Base-by-base conservation (phyloP, 2,113 vertebrate genomes). In the Siniperca knerii region DNA sequence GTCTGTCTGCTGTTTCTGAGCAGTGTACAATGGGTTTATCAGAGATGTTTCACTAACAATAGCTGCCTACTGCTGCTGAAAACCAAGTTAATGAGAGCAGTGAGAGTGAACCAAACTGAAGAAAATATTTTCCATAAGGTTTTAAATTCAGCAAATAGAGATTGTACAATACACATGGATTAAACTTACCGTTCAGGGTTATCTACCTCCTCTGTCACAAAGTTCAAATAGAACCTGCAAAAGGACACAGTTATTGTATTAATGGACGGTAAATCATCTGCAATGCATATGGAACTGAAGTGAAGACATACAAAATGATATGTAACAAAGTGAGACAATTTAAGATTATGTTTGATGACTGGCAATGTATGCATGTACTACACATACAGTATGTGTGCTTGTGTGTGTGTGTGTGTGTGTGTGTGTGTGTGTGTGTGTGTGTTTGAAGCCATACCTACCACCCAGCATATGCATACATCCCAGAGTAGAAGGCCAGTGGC, bases 381-480 rank as follows among this genome's bases (percentile, higher is more conserved):
- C 29, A 29, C 29, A 29, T 29, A 29, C 29, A 29, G 29, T 29
- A 29, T 69, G 21, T 55, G n/a, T 77, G 44, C 16, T 15, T 70
- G 7, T 71, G 9, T 71, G 54, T 74, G 33, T 65, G 18, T 64
- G n/a, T 62, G 9, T 74, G 13, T 72, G 57, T 58, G 42, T 72
- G 23, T 76, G 50, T 67, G 65, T 66, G 25, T 67, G 13, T 54
- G 6, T 69, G 21, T 58, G 29, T 72, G 23, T 76, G 50, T 67
- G 65, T 66, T 33, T 23, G 54, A 20, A 54, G 67, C 46, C 68
- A 77, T 66, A 96, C 98, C 96, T 96, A 99, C 98, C 98, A 99
- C 79, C 98, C 98, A 73, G 98, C 96, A 20, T 99, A 99, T 9
- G 98, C 98, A 64, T 99, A 99, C 98, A 99, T 99, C 94, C 98